Percentiles rank a stretch among this genome's conserved stretches.
Conservation (phyloP, 2,797 vertebrate species). For the Rhinoraja longicauda region DNA sequence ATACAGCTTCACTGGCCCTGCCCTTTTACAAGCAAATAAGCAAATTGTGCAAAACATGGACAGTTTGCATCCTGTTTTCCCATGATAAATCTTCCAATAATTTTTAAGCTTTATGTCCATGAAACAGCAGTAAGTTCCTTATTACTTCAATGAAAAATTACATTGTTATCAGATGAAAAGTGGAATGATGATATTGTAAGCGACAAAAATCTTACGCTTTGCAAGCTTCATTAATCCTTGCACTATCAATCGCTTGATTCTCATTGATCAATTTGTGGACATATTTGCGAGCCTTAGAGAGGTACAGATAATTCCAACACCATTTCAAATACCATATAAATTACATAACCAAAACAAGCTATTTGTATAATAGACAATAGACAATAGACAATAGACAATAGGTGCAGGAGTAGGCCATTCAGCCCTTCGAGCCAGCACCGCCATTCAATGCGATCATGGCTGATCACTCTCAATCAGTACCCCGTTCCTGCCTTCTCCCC, state of each 20-base stretch:
- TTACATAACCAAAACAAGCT: not conserved
- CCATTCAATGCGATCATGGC: too few species aligned
- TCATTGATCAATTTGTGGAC: not conserved
- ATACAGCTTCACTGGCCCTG: not conserved
- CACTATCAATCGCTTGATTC: not conserved
- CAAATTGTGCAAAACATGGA: not conserved
- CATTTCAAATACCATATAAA: not conserved
- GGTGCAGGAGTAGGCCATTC: too few species aligned
- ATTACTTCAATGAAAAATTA: not conserved
- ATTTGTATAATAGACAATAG: too few species aligned
- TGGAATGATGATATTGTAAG: not conserved
- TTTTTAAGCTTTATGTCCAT: not conserved
- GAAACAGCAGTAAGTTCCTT: not conserved
- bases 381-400: too few species aligned
- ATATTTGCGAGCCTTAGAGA: not conserved
- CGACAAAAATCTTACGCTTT: too few species aligned
- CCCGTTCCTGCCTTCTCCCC: too few species aligned
- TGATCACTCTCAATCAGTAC: too few species aligned
- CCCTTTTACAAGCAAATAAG: not conserved
- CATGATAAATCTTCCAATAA: not conserved
- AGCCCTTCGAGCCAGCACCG: too few species aligned
- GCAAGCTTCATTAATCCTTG: not conserved
- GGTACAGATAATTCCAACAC: not conserved
- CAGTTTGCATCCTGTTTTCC: not conserved
- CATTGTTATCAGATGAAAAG: not conserved